A percentile compares a stretch with the other conserved stretches of the same genome.
Evolutionary conservation across 2,113 vertebrate genomes (phyloP).

Genomic region (Progne subis): DNA sequence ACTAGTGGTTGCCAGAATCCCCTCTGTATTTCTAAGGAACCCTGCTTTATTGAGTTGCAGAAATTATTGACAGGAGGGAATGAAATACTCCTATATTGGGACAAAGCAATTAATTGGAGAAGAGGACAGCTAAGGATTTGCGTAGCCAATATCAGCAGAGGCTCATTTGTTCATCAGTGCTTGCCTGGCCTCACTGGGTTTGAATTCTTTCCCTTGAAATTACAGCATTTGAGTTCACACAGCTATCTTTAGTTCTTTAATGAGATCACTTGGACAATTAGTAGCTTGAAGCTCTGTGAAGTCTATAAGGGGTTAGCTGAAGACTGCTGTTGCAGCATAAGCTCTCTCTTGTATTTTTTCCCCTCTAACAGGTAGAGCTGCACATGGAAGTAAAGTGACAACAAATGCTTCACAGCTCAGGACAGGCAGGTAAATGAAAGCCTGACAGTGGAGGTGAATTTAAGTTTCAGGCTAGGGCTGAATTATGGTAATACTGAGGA

Average conservation of each 20-base stretch:
- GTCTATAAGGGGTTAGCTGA: background rate
- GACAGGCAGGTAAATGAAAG: background rate
- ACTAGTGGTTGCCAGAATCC: background rate
- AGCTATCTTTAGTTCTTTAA: conserved; percentile 66
- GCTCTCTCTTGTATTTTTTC: background rate
- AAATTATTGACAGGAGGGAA: background rate
- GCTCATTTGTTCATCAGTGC: background rate
- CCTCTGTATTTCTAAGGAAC: background rate
- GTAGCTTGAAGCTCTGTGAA: background rate
- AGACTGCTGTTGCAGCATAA: background rate
- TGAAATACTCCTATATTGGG: background rate
- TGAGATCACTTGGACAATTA: conserved; percentile 57
- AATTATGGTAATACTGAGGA: background rate
- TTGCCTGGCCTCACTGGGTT: background rate
- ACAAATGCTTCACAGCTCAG: background rate
- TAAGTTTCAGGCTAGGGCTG: background rate
- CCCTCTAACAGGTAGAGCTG: background rate
- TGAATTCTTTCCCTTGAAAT: conserved; percentile 31
- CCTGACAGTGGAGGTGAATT: background rate
- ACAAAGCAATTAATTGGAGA: background rate
- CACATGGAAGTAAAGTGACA: background rate
- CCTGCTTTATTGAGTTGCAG: background rate
- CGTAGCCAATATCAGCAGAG: background rate
- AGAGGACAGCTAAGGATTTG: background rate
- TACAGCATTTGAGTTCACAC: background rate